A percentile compares a stretch with the other conserved stretches of the same genome.
phyloP scores from a whole-genome alignment of 1,140 invertebrate genomes.

The Magallana gigas region DNA sequence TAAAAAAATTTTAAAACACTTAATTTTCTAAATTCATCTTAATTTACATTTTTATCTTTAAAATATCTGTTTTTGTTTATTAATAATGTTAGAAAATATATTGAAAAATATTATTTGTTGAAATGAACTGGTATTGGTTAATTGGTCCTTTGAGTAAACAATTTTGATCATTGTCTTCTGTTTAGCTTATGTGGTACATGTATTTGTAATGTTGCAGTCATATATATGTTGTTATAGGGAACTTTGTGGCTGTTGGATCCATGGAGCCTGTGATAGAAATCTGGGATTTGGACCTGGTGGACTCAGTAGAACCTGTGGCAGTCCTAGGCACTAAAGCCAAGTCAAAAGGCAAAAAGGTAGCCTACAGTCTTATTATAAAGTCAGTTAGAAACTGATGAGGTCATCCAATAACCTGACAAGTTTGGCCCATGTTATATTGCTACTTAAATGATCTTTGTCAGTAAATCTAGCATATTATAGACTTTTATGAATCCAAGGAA shows the following conservation, averaged over 20 bases:
- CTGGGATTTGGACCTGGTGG: slow-evolving; percentile 96
- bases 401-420: neutral
- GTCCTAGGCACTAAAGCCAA: slow-evolving; percentile 84
- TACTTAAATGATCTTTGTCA: neutral
- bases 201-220: neutral
- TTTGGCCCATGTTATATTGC: neutral
- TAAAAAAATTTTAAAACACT: no score
- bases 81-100: no score
- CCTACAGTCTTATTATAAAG: neutral
- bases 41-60: no score
- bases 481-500: no score
- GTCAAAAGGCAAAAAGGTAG: slow-evolving; percentile 86
- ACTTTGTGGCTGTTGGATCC: slow-evolving; percentile 93
- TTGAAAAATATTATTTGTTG: no score
- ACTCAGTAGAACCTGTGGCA: slow-evolving; percentile 91
- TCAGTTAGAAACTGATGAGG: neutral
- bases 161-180: no score
- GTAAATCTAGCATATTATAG: no score
- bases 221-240: slow-evolving; percentile 82
- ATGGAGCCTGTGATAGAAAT: slow-evolving; percentile 95
- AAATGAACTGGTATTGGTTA: no score
- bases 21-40: no score
- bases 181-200: neutral
- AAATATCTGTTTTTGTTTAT: no score
- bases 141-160: no score